phyloP scores from a whole-genome alignment of 2,113 vertebrate species.

The Leptocoma aspasia region DNA sequence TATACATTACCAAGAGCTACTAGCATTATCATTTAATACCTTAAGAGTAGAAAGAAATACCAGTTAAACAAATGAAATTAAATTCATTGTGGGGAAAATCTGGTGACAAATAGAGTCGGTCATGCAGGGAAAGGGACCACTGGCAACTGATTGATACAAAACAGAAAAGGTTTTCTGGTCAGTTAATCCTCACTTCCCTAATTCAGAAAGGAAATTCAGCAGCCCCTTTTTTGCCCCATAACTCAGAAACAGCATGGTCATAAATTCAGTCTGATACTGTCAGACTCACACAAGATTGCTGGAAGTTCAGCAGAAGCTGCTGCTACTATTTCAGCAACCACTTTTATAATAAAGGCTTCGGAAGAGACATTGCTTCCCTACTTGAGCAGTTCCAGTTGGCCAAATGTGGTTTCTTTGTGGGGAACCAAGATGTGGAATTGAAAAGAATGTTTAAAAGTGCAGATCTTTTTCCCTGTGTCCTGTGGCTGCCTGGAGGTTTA shows the following conservation, averaged over 20 bases:
- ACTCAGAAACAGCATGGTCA: not conserved
- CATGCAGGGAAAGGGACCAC: not conserved
- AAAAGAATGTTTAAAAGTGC: not conserved
- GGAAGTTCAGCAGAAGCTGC: not conserved
- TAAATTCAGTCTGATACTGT: not conserved
- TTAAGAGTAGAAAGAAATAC: not conserved
- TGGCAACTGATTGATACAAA: not conserved
- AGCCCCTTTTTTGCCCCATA: rapidly evolving
- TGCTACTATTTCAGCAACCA: not conserved
- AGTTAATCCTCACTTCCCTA: not conserved
- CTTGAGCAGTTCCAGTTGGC: not conserved
- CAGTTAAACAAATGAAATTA: not conserved
- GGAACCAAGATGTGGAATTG: not conserved
- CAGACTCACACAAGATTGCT: not conserved
- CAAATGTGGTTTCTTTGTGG: not conserved
- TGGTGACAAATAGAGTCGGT: not conserved
- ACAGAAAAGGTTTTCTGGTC: not conserved
- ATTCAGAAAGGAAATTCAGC: not conserved
- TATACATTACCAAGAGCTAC: not conserved
- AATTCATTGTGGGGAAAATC: not conserved
- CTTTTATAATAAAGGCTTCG: not conserved
- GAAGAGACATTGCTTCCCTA: not conserved
- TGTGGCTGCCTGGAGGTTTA: not conserved
- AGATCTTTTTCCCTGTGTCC: not conserved
- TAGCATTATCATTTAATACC: not conserved